These are phyloP conservation scores for Halcyon chelicuti DNA, from an alignment of 2,797 vertebrate species.

Conservation along the genomic window DNA sequence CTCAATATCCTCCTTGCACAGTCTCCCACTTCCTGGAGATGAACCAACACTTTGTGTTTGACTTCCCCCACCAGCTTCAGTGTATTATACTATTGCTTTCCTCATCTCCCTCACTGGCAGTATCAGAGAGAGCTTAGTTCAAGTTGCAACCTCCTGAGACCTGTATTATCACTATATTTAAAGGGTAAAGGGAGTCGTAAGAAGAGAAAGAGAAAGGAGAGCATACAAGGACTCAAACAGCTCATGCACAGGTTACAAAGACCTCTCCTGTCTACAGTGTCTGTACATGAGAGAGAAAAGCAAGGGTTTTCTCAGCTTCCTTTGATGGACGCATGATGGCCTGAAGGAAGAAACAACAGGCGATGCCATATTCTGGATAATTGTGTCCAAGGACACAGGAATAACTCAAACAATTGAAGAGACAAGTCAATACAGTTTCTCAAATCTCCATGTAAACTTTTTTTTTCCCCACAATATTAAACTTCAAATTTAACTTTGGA, in stretches of 20 bases:
- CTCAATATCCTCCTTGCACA: conserved; percentile 65
- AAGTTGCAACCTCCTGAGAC: neutral
- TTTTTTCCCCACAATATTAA: neutral
- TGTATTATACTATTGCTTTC: conserved; percentile 3
- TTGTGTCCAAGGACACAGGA: neutral
- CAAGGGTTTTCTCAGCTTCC: neutral
- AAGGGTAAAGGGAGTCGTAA: neutral
- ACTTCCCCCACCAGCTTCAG: conserved; percentile 47
- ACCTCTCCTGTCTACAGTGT: neutral
- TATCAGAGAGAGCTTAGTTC: neutral
- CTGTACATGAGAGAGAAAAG: neutral
- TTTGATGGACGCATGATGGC: neutral
- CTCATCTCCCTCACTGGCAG: neutral
- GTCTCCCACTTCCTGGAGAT: conserved; percentile 65
- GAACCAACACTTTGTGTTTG: conserved; percentile 59
- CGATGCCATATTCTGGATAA: rapidly evolving
- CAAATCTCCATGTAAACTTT: neutral
- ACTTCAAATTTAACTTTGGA: neutral
- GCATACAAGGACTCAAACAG: neutral
- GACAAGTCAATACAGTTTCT: neutral
- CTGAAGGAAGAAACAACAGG: neutral
- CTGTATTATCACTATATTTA: neutral
- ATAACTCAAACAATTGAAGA: neutral
- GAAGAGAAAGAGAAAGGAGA: neutral
- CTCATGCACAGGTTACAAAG: neutral